Percentiles rank a stretch among this genome's conserved stretches.
Conservation (phyloP, 2,113 vertebrate species). For the Podarcis muralis region DNA sequence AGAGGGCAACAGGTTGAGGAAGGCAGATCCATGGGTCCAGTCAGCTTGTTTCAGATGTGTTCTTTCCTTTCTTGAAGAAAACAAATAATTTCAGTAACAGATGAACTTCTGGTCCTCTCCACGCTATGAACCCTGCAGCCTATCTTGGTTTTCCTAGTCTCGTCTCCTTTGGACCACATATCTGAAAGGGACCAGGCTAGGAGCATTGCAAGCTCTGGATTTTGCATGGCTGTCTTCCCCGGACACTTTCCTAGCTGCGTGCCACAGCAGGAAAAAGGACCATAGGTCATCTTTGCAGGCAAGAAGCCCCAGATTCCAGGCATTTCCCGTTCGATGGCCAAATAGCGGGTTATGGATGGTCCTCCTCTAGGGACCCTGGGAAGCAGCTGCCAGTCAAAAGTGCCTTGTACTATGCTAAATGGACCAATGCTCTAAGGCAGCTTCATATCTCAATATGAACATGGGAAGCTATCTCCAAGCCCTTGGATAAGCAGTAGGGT, state of each 20-base stretch:
- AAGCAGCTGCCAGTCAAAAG: background rate
- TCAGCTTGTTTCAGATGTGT: background rate
- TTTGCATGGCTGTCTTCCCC: background rate
- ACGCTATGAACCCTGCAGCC: background rate
- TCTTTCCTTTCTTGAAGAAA: background rate
- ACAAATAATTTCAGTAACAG: background rate
- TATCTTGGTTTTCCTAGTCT: background rate
- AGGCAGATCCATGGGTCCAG: no score
- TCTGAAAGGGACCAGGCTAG: background rate
- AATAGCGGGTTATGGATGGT: no score
- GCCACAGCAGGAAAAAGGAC: background rate
- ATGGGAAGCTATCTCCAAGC: background rate
- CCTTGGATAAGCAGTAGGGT: background rate
- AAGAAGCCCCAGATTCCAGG: background rate
- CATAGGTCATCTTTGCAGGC: background rate
- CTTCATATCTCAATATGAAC: background rate
- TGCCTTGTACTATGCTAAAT: background rate
- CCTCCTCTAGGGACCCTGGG: background rate
- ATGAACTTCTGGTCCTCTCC: background rate
- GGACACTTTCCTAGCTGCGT: background rate
- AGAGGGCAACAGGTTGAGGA: no score
- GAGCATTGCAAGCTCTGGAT: background rate
- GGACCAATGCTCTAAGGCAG: no score
- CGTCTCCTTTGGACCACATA: background rate
- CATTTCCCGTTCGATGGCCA: rapidly evolving